A percentile compares a stretch with the other conserved stretches of the same genome.
phyloP scores from a whole-genome alignment of 2,797 vertebrate genomes.

The Neomorphus geoffroyi region DNA sequence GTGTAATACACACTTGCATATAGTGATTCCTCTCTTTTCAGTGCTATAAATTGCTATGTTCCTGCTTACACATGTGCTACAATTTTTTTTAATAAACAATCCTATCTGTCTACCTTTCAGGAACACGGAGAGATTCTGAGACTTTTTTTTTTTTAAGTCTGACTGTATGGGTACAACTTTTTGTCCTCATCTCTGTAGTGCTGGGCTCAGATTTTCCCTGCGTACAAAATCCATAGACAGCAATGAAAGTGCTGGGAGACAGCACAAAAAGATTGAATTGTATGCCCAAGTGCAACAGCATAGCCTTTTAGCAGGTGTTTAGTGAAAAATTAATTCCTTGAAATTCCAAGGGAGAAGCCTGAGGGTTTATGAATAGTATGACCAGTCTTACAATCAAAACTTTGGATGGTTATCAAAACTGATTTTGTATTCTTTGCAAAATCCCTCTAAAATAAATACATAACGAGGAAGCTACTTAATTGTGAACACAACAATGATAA shows the following conservation, averaged over 20 bases:
- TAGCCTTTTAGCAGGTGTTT: slow-evolving; percentile 74
- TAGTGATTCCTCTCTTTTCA: slow-evolving; percentile 1
- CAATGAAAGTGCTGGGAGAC: slow-evolving; percentile 72
- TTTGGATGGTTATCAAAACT: slow-evolving; percentile 72
- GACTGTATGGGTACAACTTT: slow-evolving; percentile 27
- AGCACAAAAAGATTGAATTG: slow-evolving; percentile 74
- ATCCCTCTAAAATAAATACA: slow-evolving; percentile 69
- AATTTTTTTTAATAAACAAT: neutral
- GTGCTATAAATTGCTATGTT: neutral
- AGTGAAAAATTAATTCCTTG: slow-evolving; percentile 80
- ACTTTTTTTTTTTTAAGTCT: neutral
- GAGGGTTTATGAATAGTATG: slow-evolving; percentile 72
- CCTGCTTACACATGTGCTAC: neutral
- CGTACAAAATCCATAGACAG: slow-evolving; percentile 53
- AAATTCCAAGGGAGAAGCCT: slow-evolving; percentile 77
- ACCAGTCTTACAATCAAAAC: slow-evolving; percentile 76
- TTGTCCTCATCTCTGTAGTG: slow-evolving; percentile 41
- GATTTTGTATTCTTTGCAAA: slow-evolving; percentile 72
- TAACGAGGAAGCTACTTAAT: slow-evolving; percentile 46
- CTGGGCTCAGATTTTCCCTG: slow-evolving; percentile 50
- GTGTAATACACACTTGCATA: neutral
- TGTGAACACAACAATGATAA: slow-evolving; percentile 9
- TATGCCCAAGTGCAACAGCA: slow-evolving; percentile 74
- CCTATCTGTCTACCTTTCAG: neutral
- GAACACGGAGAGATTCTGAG: neutral